Base-by-base conservation (phyloP, 2,888 invertebrate genomes). In the Diarsia rubi region DNA sequence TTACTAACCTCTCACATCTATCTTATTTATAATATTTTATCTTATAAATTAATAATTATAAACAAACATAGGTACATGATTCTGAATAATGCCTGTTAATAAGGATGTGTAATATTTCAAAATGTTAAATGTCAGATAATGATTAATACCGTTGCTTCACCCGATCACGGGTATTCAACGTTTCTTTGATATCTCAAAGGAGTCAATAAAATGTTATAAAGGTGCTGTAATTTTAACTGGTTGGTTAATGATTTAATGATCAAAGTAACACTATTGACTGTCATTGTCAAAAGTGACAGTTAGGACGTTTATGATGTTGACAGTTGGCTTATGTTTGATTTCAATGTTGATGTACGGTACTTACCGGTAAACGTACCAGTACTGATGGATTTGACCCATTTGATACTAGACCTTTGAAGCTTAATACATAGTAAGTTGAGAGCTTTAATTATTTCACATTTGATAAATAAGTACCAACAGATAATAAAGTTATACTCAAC, bases 71-170 rank as follows among this genome's bases (percentile, higher is more conserved):
- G n/a, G n/a, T n/a, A 80, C 37, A 66, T 21, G 0, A 47, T 19
- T 63, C 27, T 19, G 3, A 31, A 60, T 64, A 21, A 45, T 31
- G 1, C 12, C 31, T 52, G 37, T 52, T 44, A 31, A 52, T 69
- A 74, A 66, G n/a, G 16, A 67, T 80, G 49, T 75, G 63, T 67
- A 80, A 82, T 78, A 81, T 76, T 52, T 70, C 70, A 65, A 69
- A 81, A 66, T 27, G 37, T 57, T 76, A 84, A 84, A 84, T 84
- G 87, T 81, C 83, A 84, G 66, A 9, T 37, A 54, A 69, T 73
- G 76, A 76, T 84, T 76, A 84, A 80, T 52, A 49, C 0, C 4
- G 60, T 86, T 80, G 69, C 77, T 12, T 47, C 85, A 84, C 54
- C 42, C 37, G 47, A 71, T 65, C 24, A 68, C 59, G 42, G 37